Conservation (phyloP, 2,113 vertebrate genomes). For the Pseudopodoces humilis region DNA sequence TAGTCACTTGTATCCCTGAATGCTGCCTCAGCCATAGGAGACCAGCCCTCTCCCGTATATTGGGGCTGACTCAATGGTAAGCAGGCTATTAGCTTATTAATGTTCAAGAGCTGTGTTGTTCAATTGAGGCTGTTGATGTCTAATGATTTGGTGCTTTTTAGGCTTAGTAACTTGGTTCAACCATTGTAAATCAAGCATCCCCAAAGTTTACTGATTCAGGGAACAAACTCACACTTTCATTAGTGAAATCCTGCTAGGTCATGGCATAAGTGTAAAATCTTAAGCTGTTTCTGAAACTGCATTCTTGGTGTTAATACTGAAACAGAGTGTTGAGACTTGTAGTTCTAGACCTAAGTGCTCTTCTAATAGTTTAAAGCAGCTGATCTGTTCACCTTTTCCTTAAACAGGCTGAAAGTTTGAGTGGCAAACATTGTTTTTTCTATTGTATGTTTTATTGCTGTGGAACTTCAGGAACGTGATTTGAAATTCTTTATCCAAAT, state of each 20-base stretch:
- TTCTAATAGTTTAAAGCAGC: neutral
- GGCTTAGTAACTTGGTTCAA: neutral
- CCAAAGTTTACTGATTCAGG: neutral
- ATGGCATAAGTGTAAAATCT: neutral
- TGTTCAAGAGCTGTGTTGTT: neutral
- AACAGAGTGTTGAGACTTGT: neutral
- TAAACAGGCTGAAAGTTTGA: neutral
- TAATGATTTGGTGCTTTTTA: neutral
- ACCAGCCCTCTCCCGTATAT: neutral
- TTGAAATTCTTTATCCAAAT: neutral
- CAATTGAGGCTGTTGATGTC: neutral
- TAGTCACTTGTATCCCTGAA: neutral
- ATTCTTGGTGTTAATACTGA: neutral
- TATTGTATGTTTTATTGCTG: neutral
- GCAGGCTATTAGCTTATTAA: neutral
- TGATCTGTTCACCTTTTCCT: neutral
- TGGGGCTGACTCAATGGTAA: neutral
- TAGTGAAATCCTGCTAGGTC: neutral
- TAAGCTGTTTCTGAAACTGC: neutral
- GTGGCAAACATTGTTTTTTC: neutral
- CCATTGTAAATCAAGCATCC: neutral
- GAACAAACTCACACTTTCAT: neutral
- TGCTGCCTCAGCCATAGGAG: neutral
- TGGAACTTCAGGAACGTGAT: neutral
- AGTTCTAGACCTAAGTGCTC: neutral